Evolutionary conservation across 2,888 invertebrate species (phyloP).

Genomic region (Cephus runcator): DNA sequence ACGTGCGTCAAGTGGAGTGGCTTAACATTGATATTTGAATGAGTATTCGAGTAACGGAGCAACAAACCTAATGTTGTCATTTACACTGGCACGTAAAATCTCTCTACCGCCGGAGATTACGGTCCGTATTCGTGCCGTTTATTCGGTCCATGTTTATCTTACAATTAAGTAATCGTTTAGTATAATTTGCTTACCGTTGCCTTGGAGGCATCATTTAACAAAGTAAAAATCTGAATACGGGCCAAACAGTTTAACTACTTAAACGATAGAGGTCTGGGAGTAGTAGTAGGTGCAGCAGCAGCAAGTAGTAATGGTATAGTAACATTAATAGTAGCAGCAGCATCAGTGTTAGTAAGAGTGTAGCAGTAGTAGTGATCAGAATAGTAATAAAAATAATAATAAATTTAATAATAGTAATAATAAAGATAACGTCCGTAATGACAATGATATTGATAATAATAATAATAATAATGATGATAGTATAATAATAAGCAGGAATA

Average conservation of each 20-base stretch:
- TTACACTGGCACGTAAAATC: constrained; percentile 56
- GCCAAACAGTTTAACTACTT: constrained; percentile 25
- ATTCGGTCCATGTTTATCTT: no score
- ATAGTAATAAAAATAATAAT: constrained; percentile 2
- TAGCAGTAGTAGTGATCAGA: neutral
- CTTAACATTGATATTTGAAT: constrained; percentile 27
- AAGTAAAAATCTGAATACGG: no score
- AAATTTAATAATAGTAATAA: constrained; percentile 23
- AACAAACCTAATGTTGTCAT: constrained; percentile 29
- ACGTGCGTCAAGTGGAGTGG: neutral
- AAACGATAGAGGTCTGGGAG: constrained; percentile 28
- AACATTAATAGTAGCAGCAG: constrained; percentile 3
- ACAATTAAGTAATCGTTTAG: no score
- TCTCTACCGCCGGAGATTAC: constrained; percentile 33
- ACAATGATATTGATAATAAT: constrained; percentile 33
- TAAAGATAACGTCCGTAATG: constrained; percentile 21
- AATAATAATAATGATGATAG: constrained; percentile 28
- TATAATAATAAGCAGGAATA: constrained; percentile 26
- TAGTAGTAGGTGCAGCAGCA: neutral
- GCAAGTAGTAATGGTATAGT: constrained; percentile 12
- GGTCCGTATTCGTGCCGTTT: constrained; percentile 1
- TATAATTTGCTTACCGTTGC: no score
- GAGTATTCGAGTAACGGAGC: constrained; percentile 45
- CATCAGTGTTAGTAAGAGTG: neutral
- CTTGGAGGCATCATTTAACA: no score